Evolutionary conservation across 2,888 invertebrate genomes (phyloP).

Genomic region (Melitaea athalia): DNA sequence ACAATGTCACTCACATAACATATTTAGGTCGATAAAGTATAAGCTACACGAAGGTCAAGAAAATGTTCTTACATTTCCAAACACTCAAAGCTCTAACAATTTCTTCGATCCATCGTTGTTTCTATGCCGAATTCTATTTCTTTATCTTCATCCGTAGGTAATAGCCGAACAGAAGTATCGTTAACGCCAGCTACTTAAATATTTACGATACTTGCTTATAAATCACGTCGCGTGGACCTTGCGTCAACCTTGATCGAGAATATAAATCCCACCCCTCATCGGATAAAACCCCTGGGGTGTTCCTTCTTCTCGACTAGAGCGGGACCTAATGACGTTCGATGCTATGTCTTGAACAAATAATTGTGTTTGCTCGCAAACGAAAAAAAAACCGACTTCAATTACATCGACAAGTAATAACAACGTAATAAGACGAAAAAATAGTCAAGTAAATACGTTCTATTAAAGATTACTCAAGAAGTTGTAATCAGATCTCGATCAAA

Average conservation of each 20-base stretch:
- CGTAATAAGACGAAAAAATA: too few species aligned
- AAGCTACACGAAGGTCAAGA: slow-evolving; percentile 5
- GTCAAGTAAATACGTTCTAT: too few species aligned
- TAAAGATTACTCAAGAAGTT: too few species aligned
- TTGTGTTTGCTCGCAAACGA: too few species aligned
- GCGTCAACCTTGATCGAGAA: slow-evolving; percentile 12
- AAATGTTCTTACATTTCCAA: background rate
- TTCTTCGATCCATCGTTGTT: background rate
- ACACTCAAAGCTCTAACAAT: background rate
- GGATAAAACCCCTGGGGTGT: background rate
- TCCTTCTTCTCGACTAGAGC: background rate
- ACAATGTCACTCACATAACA: slow-evolving; percentile 5
- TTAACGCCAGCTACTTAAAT: slow-evolving; percentile 18
- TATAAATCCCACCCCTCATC: slow-evolving; percentile 9
- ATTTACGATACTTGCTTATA: slow-evolving; percentile 20
- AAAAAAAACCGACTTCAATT: too few species aligned
- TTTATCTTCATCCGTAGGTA: background rate
- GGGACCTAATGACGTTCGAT: slow-evolving; percentile 8
- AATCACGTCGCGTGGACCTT: slow-evolving; percentile 16
- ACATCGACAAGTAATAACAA: too few species aligned
- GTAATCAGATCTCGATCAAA: too few species aligned
- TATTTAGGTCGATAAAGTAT: slow-evolving; percentile 4
- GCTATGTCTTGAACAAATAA: background rate
- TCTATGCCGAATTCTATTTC: background rate
- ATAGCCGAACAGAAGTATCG: slow-evolving; percentile 13